phyloP scores from a whole-genome alignment of 2,888 invertebrate species.

The Liposcelis brunnea region DNA sequence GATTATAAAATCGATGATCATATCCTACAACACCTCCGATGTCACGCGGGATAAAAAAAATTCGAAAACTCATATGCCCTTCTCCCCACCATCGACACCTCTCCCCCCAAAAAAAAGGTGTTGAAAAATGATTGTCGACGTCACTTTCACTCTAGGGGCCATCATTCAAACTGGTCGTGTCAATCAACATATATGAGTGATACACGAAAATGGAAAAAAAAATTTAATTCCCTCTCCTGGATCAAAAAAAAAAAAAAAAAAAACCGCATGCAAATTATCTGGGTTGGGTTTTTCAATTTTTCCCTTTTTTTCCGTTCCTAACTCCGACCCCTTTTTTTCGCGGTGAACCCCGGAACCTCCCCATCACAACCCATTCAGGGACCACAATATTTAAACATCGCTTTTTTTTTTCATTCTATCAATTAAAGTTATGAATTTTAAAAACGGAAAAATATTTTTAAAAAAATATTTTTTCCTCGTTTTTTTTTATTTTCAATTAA shows the following conservation, averaged over 20 bases:
- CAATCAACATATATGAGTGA: conserved; percentile 8
- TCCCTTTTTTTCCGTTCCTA: too few relatives aligned
- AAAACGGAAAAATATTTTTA: not conserved
- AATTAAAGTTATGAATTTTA: conserved; percentile 9
- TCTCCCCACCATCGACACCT: not conserved
- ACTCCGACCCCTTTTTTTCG: too few relatives aligned
- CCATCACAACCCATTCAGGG: too few relatives aligned
- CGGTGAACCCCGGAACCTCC: too few relatives aligned
- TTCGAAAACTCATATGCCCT: not conserved
- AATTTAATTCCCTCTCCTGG: not conserved
- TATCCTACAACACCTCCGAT: too few relatives aligned
- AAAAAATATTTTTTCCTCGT: too few relatives aligned
- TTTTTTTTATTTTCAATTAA: too few relatives aligned
- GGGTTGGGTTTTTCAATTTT: too few relatives aligned
- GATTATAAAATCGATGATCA: too few relatives aligned
- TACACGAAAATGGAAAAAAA: conserved; percentile 6
- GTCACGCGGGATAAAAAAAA: too few relatives aligned
- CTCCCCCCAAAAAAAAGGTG: not conserved
- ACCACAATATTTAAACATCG: conserved; percentile 5
- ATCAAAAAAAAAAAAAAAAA: not conserved
- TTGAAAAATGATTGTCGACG: conserved; percentile 9
- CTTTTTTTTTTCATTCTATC: conserved; percentile 7
- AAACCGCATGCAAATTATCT: conserved; percentile 4
- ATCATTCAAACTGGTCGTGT: conserved; percentile 7
- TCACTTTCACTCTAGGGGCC: conserved; percentile 7